Evolutionary conservation across 2,113 vertebrate genomes (phyloP).

Genomic region (Gymnorhina tibicen): DNA sequence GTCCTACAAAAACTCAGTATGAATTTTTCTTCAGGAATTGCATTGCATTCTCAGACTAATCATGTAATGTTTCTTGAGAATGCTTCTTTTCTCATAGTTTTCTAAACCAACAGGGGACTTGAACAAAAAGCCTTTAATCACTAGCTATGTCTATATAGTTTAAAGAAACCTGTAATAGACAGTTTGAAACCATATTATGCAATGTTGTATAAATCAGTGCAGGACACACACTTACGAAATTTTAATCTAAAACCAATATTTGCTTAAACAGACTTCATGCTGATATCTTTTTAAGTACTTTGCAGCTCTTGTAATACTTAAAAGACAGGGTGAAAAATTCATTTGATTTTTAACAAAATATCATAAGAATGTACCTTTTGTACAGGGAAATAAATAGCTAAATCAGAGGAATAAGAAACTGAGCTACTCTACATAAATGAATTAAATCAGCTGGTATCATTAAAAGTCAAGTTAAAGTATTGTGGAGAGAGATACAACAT

Average conservation of each 20-base stretch:
- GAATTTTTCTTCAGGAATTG: neutral
- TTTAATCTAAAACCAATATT: constrained; percentile 51
- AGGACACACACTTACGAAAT: constrained; percentile 22
- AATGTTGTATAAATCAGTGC: constrained; percentile 11
- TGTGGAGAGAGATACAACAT: neutral
- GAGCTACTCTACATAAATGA: neutral
- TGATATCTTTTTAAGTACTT: constrained; percentile 15
- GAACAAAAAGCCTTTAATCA: constrained; percentile 28
- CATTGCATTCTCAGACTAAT: neutral
- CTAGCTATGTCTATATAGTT: neutral
- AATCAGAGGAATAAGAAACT: neutral
- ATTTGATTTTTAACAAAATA: neutral
- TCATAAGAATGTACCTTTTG: neutral
- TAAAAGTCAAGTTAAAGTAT: neutral
- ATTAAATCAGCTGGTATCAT: neutral
- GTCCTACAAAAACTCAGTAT: neutral
- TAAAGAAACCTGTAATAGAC: constrained; percentile 15
- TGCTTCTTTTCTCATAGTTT: neutral
- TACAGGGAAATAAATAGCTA: neutral
- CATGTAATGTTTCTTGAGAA: neutral
- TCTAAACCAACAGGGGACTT: neutral
- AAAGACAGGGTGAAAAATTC: neutral
- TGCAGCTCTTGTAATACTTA: neutral
- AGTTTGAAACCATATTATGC: neutral
- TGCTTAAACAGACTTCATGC: constrained; percentile 12